Percentiles rank a stretch among this genome's conserved stretches.
These are phyloP conservation scores for Zosterops japonicus DNA, from an alignment of 2,113 vertebrate genomes.

Conservation along the genomic window DNA sequence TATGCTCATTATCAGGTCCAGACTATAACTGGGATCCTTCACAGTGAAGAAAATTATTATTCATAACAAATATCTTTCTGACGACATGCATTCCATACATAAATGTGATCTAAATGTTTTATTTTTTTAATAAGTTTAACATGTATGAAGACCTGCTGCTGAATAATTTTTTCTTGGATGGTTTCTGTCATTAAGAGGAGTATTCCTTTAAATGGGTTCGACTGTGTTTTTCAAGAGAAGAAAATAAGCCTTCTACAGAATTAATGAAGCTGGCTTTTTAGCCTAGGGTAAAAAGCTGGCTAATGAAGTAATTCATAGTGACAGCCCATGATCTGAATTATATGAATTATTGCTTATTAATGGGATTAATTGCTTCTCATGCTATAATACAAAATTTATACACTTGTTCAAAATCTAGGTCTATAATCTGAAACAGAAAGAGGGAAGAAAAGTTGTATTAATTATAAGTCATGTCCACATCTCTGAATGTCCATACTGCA, in stretches of 20 bases:
- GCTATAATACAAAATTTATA: constrained; percentile 64
- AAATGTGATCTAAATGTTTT: neutral
- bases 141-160: neutral
- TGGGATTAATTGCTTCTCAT: constrained; percentile 73
- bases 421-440: constrained; percentile 29
- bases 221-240: constrained; percentile 19
- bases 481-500: neutral
- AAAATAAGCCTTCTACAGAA: constrained; percentile 63
- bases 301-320: constrained; percentile 75
- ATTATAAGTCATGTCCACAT: neutral
- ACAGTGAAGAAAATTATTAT: neutral
- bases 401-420: constrained; percentile 60
- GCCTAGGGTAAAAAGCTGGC: constrained; percentile 69
- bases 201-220: neutral
- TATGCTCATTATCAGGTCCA: neutral
- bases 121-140: neutral
- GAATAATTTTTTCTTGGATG: neutral
- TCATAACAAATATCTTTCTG: neutral
- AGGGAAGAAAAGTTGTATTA: neutral
- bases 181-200: neutral
- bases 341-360: constrained; percentile 80
- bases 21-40: neutral
- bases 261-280: constrained; percentile 74
- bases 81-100: neutral
- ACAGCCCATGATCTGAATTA: constrained; percentile 57